phyloP scores from a whole-genome alignment of 2,113 vertebrate species.

The Paradoxurus hermaphroditus region DNA sequence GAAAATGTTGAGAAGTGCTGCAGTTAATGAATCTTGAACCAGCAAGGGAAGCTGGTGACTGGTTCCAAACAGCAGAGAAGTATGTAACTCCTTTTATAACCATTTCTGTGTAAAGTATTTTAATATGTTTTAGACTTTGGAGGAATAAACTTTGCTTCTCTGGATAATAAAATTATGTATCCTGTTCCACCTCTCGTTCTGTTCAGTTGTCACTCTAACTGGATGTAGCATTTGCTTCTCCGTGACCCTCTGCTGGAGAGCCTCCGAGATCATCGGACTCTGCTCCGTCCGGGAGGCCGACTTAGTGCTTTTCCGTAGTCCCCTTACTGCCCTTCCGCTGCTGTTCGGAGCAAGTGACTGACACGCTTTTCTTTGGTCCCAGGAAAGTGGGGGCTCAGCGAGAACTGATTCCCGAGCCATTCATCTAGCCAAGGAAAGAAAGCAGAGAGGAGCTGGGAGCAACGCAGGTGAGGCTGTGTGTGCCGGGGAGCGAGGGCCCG shows the following conservation, averaged over 20 bases:
- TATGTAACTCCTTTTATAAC: neutral
- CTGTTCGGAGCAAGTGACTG: slow-evolving; percentile 54
- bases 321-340: slow-evolving; percentile 18
- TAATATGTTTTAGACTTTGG: slow-evolving; percentile 8
- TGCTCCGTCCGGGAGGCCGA: neutral
- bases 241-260: slow-evolving; percentile 16
- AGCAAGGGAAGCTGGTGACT: neutral
- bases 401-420: slow-evolving; percentile 97
- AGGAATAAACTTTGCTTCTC: slow-evolving; percentile 33
- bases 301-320: neutral
- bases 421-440: slow-evolving; percentile 94
- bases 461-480: slow-evolving; percentile 84
- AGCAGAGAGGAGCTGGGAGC: slow-evolving; percentile 87
- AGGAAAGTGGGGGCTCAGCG: slow-evolving; percentile 96
- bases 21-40: neutral
- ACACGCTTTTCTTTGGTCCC: slow-evolving; percentile 72
- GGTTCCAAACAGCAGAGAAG: slow-evolving; percentile 18
- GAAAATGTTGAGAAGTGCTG: neutral
- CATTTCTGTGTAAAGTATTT: slow-evolving; percentile 11
- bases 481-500: neutral
- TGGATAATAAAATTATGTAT: neutral
- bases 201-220: neutral
- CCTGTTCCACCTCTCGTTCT: neutral
- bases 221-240: neutral
- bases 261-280: neutral